A percentile compares a stretch with the other conserved stretches of the same genome.
phyloP scores from a whole-genome alignment of 2,888 invertebrate species.

The Ophion costatus region DNA sequence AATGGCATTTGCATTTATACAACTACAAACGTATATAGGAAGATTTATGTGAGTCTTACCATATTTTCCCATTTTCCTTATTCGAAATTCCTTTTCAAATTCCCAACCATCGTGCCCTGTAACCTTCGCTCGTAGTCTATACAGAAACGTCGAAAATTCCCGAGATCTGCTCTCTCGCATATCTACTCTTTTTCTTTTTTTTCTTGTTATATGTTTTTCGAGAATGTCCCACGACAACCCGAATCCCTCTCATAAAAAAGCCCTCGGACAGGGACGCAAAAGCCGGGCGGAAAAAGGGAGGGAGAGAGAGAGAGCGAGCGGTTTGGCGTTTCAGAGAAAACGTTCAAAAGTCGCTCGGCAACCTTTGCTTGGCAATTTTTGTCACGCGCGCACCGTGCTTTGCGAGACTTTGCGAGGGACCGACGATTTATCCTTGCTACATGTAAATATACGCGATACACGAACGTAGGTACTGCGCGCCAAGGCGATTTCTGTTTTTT shows the following conservation, averaged over 20 bases:
- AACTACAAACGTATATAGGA: no score
- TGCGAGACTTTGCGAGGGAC: not conserved
- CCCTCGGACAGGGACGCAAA: not conserved
- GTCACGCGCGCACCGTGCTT: slow-evolving; percentile 40
- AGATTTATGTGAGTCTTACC: no score
- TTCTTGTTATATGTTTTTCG: not conserved
- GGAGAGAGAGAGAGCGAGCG: slow-evolving; percentile 2
- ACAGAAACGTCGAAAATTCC: no score
- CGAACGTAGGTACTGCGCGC: not conserved
- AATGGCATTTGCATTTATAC: no score
- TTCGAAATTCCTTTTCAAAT: no score
- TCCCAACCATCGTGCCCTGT: no score
- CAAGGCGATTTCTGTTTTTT: not conserved
- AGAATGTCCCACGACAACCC: not conserved
- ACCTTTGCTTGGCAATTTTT: slow-evolving; percentile 29
- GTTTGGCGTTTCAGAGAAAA: slow-evolving; percentile 16
- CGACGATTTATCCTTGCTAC: slow-evolving; percentile 7
- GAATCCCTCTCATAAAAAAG: not conserved
- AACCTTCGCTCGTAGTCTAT: no score
- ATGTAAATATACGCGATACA: not conserved
- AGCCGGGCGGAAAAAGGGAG: not conserved
- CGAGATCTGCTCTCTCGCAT: no score
- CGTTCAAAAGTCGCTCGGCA: slow-evolving; percentile 9
- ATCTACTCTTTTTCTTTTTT: not conserved
- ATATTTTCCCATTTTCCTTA: no score